These are phyloP conservation scores for Halocynthia roretzi DNA, from an alignment of 23 tunicate species.

Conservation along the genomic window DNA sequence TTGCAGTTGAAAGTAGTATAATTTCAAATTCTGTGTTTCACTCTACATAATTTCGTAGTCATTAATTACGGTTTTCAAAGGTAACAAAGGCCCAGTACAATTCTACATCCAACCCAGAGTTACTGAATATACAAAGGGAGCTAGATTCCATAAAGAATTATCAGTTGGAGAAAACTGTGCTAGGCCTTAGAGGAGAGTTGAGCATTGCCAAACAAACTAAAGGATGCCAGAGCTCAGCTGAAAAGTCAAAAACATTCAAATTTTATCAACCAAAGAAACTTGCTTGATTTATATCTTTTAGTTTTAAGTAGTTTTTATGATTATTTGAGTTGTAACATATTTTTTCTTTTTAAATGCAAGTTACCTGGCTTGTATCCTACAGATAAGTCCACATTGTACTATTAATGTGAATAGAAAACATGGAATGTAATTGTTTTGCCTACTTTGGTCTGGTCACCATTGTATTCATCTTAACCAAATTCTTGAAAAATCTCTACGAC, in stretches of 20 bases:
- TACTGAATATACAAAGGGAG: slow-evolving; percentile 16
- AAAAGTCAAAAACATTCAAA: too few species aligned
- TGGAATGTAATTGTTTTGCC: slow-evolving; percentile 18
- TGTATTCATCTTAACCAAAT: not conserved
- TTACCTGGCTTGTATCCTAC: not conserved
- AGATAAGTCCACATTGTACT: not conserved
- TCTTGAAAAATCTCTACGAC: not conserved
- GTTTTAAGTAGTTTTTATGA: not conserved
- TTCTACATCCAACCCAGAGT: slow-evolving; percentile 12
- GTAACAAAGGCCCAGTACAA: not conserved
- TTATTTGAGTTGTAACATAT: not conserved
- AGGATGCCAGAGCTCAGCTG: too few species aligned
- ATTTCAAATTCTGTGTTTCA: not conserved
- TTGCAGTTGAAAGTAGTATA: not conserved
- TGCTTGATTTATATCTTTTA: not conserved
- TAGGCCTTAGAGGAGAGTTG: not conserved
- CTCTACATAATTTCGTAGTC: not conserved
- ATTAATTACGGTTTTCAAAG: not conserved
- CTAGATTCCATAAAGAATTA: slow-evolving; percentile 12
- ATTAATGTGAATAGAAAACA: not conserved
- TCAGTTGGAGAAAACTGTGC: slow-evolving; percentile 5
- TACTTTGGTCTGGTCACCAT: slow-evolving; percentile 16
- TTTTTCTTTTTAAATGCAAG: not conserved
- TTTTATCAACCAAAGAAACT: not conserved
- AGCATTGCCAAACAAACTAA: not conserved